A percentile compares a stretch with the other conserved stretches of the same genome.
Conservation (phyloP, 2,888 invertebrate genomes). For the Apomyelois bistriatella region DNA sequence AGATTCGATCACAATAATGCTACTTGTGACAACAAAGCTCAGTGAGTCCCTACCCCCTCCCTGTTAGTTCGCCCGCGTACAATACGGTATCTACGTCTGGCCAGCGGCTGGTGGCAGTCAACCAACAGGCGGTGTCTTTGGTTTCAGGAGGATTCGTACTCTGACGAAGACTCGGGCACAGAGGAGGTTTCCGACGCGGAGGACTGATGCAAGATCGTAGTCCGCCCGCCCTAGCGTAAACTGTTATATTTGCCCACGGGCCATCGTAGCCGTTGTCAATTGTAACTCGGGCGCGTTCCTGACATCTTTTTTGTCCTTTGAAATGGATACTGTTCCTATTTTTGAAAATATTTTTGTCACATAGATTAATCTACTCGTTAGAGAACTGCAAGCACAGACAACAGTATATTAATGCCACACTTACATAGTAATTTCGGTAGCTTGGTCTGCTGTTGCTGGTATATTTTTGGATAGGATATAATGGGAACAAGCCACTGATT, state of each 20-base stretch:
- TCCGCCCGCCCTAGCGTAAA: conserved; percentile 42
- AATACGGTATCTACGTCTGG: conserved; percentile 64
- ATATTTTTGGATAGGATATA: too few species aligned
- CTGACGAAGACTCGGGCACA: conserved; percentile 72
- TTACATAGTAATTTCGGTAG: too few species aligned
- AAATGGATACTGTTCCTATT: too few species aligned
- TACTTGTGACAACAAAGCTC: too few species aligned
- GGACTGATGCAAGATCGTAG: conserved; percentile 57
- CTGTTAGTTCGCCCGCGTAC: not conserved
- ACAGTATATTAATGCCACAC: too few species aligned
- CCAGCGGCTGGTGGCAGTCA: conserved; percentile 36
- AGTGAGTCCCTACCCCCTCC: not conserved
- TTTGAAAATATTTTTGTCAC: too few species aligned
- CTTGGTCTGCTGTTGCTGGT: too few species aligned
- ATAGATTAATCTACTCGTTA: too few species aligned
- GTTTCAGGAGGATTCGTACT: conserved; percentile 78
- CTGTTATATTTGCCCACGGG: conserved; percentile 31
- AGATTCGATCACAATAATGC: too few species aligned
- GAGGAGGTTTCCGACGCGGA: conserved; percentile 73
- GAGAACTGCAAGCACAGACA: too few species aligned
- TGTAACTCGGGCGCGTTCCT: conserved; percentile 13
- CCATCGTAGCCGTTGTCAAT: conserved; percentile 2
- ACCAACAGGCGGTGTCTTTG: conserved; percentile 67
- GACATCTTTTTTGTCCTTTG: not conserved
- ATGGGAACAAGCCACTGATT: not conserved